Conservation (phyloP, 2,797 vertebrate species). For the Fistularia commersonii region DNA sequence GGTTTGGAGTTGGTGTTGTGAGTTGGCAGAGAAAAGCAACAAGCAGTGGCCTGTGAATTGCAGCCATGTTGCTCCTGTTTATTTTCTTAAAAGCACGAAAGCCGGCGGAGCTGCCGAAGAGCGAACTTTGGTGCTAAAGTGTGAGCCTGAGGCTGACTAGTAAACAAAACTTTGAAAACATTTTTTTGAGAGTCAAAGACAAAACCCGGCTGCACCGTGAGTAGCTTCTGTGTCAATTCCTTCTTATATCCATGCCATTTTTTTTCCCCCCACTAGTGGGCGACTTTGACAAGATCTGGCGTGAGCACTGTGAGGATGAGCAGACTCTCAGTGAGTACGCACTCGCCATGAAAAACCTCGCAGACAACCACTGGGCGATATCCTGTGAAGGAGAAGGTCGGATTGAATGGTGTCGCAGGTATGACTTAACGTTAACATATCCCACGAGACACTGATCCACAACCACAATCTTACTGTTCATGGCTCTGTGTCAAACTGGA, state of each 20-base stretch:
- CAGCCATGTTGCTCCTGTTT: too few relatives aligned
- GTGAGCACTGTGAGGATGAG: conserved; percentile 96
- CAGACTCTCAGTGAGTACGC: conserved; percentile 96
- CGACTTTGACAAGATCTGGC: conserved; percentile 98
- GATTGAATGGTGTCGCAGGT: conserved; percentile 99
- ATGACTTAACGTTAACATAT: neutral
- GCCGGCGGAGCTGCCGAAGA: too few relatives aligned
- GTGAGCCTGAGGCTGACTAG: neutral
- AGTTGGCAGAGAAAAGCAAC: conserved; percentile 7
- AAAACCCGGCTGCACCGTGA: too few relatives aligned
- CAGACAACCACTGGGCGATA: conserved; percentile 96
- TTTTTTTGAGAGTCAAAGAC: too few relatives aligned
- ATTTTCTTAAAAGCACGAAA: too few relatives aligned
- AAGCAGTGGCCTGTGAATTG: too few relatives aligned
- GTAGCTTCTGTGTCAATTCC: too few relatives aligned
- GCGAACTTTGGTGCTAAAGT: too few relatives aligned
- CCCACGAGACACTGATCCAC: too few relatives aligned
- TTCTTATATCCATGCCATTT: neutral
- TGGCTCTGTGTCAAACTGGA: too few relatives aligned
- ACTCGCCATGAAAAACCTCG: conserved; percentile 97
- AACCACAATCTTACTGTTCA: too few relatives aligned
- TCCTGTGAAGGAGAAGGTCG: conserved; percentile 93
- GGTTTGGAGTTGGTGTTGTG: conserved; percentile 23
- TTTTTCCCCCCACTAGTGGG: conserved; percentile 78
- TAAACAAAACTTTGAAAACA: neutral